phyloP scores from a whole-genome alignment of 1,140 invertebrate genomes.

The Prorops nasuta region DNA sequence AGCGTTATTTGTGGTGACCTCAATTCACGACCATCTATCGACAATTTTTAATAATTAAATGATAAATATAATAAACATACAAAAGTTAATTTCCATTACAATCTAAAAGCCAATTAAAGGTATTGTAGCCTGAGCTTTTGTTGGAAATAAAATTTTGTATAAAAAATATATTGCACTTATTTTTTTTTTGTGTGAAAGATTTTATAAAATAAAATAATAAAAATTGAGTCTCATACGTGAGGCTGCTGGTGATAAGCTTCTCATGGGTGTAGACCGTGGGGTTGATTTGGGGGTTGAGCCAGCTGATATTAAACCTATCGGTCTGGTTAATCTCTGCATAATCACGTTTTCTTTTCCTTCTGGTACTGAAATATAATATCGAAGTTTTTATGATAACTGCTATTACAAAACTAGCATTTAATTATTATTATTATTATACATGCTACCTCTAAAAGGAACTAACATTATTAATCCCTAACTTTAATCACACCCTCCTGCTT shows the following conservation, averaged over 20 bases:
- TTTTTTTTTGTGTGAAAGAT: too few relatives aligned
- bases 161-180: too few relatives aligned
- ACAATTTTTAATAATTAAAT: background rate
- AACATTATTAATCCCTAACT: too few relatives aligned
- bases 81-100: too few relatives aligned
- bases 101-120: too few relatives aligned
- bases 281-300: slow-evolving; percentile 73
- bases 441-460: background rate
- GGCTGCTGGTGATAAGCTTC: slow-evolving; percentile 64
- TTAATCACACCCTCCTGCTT: too few relatives aligned
- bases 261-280: slow-evolving; percentile 67
- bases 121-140: too few relatives aligned
- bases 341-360: slow-evolving; percentile 77
- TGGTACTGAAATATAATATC: slow-evolving; percentile 60
- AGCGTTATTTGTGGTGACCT: slow-evolving; percentile 29
- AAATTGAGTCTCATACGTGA: too few relatives aligned
- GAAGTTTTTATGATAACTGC: background rate
- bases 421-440: background rate
- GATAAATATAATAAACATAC: too few relatives aligned
- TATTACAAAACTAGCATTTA: background rate
- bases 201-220: too few relatives aligned
- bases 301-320: slow-evolving; percentile 64
- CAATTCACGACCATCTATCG: slow-evolving; percentile 40
- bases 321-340: slow-evolving; percentile 65
- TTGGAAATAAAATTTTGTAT: too few relatives aligned